Evolutionary conservation across 2,113 vertebrate species (phyloP).

Genomic region (Ophiodon elongatus): DNA sequence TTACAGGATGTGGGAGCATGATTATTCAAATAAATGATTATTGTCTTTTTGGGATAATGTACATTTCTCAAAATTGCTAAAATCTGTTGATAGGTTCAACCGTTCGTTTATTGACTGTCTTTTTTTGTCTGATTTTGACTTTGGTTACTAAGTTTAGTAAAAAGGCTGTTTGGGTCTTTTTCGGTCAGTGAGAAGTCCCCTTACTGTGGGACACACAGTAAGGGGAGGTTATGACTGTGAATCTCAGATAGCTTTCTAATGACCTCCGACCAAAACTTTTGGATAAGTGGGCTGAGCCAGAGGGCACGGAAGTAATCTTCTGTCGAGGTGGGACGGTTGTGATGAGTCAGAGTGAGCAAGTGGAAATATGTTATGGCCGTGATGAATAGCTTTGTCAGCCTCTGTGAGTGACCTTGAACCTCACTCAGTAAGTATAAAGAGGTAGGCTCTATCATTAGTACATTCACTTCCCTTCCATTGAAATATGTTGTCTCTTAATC

Average conservation of each 20-base stretch:
- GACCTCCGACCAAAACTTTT: conserved; percentile 25
- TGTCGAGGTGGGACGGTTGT: conserved; percentile 33
- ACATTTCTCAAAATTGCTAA: background rate
- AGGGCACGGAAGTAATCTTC: conserved; percentile 44
- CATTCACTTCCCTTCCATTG: conserved; percentile 47
- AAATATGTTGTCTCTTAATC: conserved; percentile 59
- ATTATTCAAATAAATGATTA: background rate
- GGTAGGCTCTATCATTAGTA: conserved; percentile 31
- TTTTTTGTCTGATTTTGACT: background rate
- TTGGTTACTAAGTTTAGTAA: too few species aligned
- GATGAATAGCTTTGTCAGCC: conserved; percentile 52
- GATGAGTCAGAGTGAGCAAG: conserved; percentile 36
- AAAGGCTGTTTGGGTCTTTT: background rate
- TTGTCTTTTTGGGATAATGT: background rate
- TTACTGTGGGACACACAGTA: background rate
- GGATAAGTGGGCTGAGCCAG: conserved; percentile 40
- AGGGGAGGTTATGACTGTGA: conserved; percentile 8
- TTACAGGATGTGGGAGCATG: background rate
- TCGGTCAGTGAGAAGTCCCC: background rate
- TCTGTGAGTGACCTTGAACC: conserved; percentile 54
- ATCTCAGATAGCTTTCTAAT: conserved; percentile 15
- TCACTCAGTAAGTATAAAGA: conserved; percentile 45
- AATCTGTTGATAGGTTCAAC: background rate
- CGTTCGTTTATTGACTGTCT: background rate
- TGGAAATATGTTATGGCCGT: conserved; percentile 40